Percentiles rank a stretch among this genome's conserved stretches.
These are phyloP conservation scores for Pterostichus niger DNA, from an alignment of 2,888 invertebrate genomes.

Conservation along the genomic window DNA sequence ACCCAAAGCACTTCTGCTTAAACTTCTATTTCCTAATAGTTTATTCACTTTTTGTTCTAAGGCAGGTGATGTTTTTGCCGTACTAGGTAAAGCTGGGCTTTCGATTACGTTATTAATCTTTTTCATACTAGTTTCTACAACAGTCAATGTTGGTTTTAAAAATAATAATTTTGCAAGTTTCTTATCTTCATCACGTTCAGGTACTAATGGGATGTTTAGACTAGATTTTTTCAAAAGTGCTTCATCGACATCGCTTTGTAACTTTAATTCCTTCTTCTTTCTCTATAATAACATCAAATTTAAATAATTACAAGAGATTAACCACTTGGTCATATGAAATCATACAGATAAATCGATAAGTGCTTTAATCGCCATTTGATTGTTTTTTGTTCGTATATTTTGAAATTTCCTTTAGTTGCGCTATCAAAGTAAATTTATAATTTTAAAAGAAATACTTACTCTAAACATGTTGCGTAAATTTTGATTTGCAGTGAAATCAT, in stretches of 20 bases:
- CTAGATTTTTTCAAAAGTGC: constrained; percentile 87
- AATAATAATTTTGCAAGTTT: constrained; percentile 88
- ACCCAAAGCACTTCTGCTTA: constrained; percentile 62
- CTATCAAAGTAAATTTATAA: no score
- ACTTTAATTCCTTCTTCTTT: constrained; percentile 87
- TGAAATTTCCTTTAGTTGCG: no score
- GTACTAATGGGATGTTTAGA: constrained; percentile 87
- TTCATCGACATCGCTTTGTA: constrained; percentile 83
- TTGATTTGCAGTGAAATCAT: constrained; percentile 95
- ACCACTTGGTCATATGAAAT: no score
- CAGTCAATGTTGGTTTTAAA: constrained; percentile 82
- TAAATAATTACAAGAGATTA: no score
- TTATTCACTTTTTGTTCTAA: constrained; percentile 74
- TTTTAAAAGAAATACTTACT: constrained; percentile 78
- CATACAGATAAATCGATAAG: no score
- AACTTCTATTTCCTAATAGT: constrained; percentile 70
- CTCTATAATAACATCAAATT: constrained; percentile 79
- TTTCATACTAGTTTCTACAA: constrained; percentile 78
- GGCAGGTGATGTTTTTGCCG: constrained; percentile 71
- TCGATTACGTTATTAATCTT: constrained; percentile 73
- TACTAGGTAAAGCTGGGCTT: constrained; percentile 74
- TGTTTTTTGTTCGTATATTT: no score
- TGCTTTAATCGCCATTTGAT: no score
- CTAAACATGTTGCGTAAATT: constrained; percentile 91
- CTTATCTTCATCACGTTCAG: constrained; percentile 89